These are phyloP conservation scores for Natrix natrix DNA, from an alignment of 2,797 vertebrate species.

Conservation along the genomic window DNA sequence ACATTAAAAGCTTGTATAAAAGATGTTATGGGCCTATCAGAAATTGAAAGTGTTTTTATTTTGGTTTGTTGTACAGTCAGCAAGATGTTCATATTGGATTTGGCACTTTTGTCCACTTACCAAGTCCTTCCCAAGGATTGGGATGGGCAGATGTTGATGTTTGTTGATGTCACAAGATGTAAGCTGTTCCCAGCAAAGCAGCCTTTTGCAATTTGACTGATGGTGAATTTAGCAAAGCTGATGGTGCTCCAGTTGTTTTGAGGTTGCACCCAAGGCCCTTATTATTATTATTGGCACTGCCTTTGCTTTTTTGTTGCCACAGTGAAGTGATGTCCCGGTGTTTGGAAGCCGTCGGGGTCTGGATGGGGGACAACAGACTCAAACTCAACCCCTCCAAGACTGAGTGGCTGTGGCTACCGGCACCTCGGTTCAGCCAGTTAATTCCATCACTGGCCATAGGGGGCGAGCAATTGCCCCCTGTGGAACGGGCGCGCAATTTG, in stretches of 20 bases:
- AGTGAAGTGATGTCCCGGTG: no score
- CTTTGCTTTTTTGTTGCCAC: not conserved
- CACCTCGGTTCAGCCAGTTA: no score
- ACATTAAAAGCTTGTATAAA: not conserved
- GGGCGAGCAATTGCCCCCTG: no score
- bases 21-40: not conserved
- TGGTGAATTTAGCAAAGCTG: not conserved
- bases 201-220: not conserved
- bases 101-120: not conserved
- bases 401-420: no score
- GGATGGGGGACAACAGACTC: no score
- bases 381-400: no score
- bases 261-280: not conserved
- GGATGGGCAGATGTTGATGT: not conserved
- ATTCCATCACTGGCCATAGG: no score
- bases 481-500: no score
- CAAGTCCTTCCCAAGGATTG: not conserved
- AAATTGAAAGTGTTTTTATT: not conserved
- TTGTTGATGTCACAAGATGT: not conserved
- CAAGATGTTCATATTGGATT: not conserved
- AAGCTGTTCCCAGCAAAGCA: not conserved
- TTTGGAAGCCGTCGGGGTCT: no score
- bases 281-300: not conserved
- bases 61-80: not conserved
- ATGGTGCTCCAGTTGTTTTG: not conserved